A percentile compares a stretch with the other conserved stretches of the same genome.
phyloP scores from a whole-genome alignment of 2,113 vertebrate genomes.

The Megaceryle maxima region DNA sequence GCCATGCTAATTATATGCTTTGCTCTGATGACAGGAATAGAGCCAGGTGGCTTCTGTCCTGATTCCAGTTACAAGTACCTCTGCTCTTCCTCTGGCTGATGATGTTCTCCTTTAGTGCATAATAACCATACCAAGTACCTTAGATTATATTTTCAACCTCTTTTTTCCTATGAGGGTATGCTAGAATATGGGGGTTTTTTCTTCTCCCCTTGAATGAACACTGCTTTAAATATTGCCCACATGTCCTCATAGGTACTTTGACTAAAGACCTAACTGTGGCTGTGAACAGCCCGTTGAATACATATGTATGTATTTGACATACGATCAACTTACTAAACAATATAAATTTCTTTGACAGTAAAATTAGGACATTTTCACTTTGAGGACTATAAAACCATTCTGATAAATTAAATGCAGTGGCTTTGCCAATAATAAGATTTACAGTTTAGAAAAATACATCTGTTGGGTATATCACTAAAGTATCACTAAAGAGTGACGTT shows the following conservation, averaged over 20 bases:
- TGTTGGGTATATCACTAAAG: not conserved
- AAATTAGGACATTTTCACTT: not conserved
- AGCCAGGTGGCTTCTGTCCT: constrained; percentile 9
- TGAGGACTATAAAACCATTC: not conserved
- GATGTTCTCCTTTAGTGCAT: not conserved
- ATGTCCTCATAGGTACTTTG: not conserved
- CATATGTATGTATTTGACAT: not conserved
- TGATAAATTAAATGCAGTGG: not conserved
- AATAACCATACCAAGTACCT: not conserved
- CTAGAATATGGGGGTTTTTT: fast-evolving
- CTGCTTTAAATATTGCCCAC: not conserved
- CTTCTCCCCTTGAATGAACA: not conserved
- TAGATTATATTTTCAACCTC: not conserved
- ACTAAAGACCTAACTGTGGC: not conserved
- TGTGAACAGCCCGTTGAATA: not conserved
- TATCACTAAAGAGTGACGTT: not conserved
- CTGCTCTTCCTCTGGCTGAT: not conserved
- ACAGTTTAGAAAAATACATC: not conserved
- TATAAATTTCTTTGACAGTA: not conserved
- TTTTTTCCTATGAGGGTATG: not conserved
- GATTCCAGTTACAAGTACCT: not conserved
- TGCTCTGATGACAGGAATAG: not conserved
- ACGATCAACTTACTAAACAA: not conserved
- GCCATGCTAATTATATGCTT: not conserved
- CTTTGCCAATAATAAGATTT: not conserved